Base-by-base conservation (phyloP, 2,888 invertebrate species). In the Phyto melanocephala region DNA sequence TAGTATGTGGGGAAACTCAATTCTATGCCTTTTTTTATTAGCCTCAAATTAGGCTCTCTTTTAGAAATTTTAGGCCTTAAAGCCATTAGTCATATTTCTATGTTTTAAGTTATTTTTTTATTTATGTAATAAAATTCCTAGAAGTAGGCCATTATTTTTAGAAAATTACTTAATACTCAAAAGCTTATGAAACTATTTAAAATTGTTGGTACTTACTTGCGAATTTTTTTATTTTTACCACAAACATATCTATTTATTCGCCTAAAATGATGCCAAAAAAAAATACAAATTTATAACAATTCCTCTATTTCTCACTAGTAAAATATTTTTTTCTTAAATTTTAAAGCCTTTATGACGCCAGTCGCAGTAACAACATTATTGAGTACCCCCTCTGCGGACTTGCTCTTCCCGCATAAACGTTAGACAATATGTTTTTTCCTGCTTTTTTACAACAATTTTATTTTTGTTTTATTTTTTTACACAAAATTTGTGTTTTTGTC, bases 271-370 rank as follows among this genome's bases (percentile, higher is more conserved):
- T 24, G 75, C 65, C 75, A 75, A 68, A 60, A 65, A 20, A 20
- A 47, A 77, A 42, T 37, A 56, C 20, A 47, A 65, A 47, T 62
- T 67, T 72, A 15, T 68, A 35, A 54, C 60, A 67, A 72, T 72
- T 62, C 37, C 40, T 72, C 67, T 24, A 77, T 68, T 62, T 68
- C 62, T 47, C 62, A 62, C 47, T 54, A 52, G 24, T 50, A 22
- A 47, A 24, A 56, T 40, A 2, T 65, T 40, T 70, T 63, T 42
- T 15, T 45, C 60, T 42, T n/a, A 54, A 70, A 75, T 80, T 40
- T 58, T 40, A 50, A 60, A 50, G 62, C 52, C 81, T 15, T 47
- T 72, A 62, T 77, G 81, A 72, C 81, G 81, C 81, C 81, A 77
- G 40, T 77, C 22, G 40, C 35, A 60, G 35, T 45, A 42, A 47